Evolutionary conservation across 2,797 vertebrate species (phyloP).

Genomic region (Scarus forsteni): DNA sequence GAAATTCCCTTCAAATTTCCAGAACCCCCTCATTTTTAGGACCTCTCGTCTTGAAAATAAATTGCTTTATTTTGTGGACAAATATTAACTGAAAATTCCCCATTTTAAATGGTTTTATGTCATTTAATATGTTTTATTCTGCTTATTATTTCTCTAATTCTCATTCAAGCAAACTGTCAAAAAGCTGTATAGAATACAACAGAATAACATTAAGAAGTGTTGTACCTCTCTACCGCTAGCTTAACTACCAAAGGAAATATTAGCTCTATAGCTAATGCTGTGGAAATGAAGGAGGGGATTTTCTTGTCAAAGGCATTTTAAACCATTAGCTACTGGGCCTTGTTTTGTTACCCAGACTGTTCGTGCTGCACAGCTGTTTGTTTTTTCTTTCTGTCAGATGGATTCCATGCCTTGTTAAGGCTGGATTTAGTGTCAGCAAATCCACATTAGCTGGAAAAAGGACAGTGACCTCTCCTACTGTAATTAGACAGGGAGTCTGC

Average conservation of each 20-base stretch:
- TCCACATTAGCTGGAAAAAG: conserved; percentile 67
- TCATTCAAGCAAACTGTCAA: too few species aligned
- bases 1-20: too few species aligned
- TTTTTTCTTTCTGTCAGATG: conserved; percentile 50
- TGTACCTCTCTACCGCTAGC: neutral
- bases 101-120: too few species aligned
- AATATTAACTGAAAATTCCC: too few species aligned
- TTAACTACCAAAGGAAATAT: neutral
- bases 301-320: conserved; percentile 61
- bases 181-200: neutral
- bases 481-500: conserved; percentile 70
- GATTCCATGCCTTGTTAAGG: conserved; percentile 68
- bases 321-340: conserved; percentile 74
- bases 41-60: too few species aligned
- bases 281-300: conserved; percentile 70
- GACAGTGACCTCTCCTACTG: conserved; percentile 61
- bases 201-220: neutral
- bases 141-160: too few species aligned
- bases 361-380: conserved; percentile 64
- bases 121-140: too few species aligned
- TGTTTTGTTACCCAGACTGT: conserved; percentile 50
- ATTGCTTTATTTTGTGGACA: too few species aligned
- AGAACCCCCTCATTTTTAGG: too few species aligned
- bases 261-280: conserved; percentile 13
- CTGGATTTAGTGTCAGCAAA: conserved; percentile 73